phyloP scores from a whole-genome alignment of 2,113 vertebrate genomes.

The Galeopterus variegatus region DNA sequence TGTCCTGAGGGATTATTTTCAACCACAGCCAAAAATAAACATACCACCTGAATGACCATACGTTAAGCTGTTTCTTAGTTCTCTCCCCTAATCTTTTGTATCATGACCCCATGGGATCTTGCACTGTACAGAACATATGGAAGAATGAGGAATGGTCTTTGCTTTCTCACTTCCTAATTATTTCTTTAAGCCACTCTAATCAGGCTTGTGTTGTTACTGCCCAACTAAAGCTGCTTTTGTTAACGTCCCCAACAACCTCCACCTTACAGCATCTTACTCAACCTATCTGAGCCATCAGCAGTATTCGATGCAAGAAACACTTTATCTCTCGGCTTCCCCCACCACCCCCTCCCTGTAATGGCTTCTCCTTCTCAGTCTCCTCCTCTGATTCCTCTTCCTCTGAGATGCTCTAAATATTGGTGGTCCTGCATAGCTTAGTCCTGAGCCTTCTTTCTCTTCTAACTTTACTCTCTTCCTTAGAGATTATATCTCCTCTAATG shows the following conservation, averaged over 20 bases:
- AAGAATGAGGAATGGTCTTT: neutral
- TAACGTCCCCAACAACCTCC: neutral
- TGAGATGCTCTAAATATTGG: neutral
- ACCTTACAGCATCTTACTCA: neutral
- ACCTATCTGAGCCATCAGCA: neutral
- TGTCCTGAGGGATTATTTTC: neutral
- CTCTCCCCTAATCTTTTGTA: neutral
- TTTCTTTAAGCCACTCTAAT: neutral
- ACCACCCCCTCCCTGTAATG: fast-evolving
- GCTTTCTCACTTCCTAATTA: neutral
- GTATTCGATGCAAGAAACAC: neutral
- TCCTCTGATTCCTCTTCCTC: neutral
- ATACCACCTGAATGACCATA: neutral
- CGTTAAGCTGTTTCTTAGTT: neutral
- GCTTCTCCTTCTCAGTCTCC: neutral
- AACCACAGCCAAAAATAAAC: neutral
- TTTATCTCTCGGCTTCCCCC: neutral
- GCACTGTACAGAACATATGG: neutral
- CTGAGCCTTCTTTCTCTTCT: neutral
- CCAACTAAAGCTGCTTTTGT: neutral
- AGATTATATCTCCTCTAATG: neutral
- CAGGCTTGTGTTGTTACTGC: neutral
- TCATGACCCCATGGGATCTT: neutral
- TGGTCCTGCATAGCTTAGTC: neutral
- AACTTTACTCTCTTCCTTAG: neutral